These are phyloP conservation scores for Drosophila acutilabella DNA, from an alignment of 2,888 invertebrate species.

Conservation along the genomic window DNA sequence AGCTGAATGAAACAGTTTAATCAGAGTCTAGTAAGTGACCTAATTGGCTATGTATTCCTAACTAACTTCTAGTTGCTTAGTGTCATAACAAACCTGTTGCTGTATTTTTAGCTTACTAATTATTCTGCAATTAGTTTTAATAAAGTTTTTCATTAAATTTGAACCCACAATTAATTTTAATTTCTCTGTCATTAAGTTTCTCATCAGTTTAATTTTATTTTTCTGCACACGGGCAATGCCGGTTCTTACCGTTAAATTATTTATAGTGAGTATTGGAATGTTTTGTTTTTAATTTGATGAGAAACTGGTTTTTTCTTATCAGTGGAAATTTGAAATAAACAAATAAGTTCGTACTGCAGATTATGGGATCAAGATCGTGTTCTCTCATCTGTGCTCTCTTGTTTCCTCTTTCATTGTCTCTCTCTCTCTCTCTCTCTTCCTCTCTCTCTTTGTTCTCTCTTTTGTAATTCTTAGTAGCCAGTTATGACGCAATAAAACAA, in stretches of 20 bases:
- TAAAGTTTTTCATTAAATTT: background rate
- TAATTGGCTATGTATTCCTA: conserved; percentile 14
- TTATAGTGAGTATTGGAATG: conserved; percentile 3
- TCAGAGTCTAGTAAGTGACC: conserved; percentile 26
- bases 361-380: conserved; percentile 32
- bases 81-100: too few species aligned
- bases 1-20: conserved; percentile 35
- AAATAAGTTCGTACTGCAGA: conserved; percentile 16
- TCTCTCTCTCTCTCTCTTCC: background rate
- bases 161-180: too few species aligned
- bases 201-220: background rate
- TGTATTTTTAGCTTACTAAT: too few species aligned
- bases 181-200: background rate
- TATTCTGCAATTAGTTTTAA: background rate
- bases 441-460: background rate
- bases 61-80: background rate
- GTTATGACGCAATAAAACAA: conserved; percentile 22
- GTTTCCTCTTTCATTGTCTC: background rate
- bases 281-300: conserved; percentile 12
- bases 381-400: background rate
- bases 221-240: conserved; percentile 2
- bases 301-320: conserved; percentile 46
- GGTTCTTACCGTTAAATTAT: background rate
- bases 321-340: conserved; percentile 19
- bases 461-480: conserved; percentile 7